Evolutionary conservation across 2,888 invertebrate species (phyloP), one percentile per base, ranked within the genome.

Genomic region (Drosophila atripex): DNA sequence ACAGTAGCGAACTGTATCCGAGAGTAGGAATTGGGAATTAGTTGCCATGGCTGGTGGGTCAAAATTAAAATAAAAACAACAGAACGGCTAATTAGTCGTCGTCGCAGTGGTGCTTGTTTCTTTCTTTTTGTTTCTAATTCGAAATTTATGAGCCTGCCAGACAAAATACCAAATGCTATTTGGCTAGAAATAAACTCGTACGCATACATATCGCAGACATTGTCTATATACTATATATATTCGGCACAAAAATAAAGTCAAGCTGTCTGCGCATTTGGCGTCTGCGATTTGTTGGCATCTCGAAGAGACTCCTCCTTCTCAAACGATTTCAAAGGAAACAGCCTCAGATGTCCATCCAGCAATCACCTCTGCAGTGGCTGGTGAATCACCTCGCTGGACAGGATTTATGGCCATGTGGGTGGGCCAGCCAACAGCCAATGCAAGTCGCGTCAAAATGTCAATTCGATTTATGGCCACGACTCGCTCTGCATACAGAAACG

Each of bases 381-480:
- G 57, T 55, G 65, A 70, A 71, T 71, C 71, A 71, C 43, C 43
- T 43, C 9, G 32, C 41, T 45, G 65, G 54, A 50, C 9, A 45
- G 23, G 49, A 63, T 73, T 68, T 53, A 71, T 66, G 59, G n/a
- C 38, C 46, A 39, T 39, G 77, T 79, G 79, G 77, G 77, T 78
- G 77, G 77, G 54, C 70, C 46, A 43, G 32, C 46, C 58, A 66
- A 56, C 45, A 45, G 11, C 18, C 43, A 30, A 74, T 61, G 77
- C 74, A 56, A 71, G 61, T 55, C 74, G 79, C 77, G 77, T 78
- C 77, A 76, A 78, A 56, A 76, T 78, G 77, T 78, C 77, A 78
- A 76, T 79, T 76, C 49, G 51, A 78, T 78, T 78, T 78, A 78
- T 78, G 73, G 69, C 65, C 73, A 61, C 71, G 54, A 69, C 77